Conservation (phyloP, 2,888 invertebrate genomes). For the Ichneumoninae sp. region DNA sequence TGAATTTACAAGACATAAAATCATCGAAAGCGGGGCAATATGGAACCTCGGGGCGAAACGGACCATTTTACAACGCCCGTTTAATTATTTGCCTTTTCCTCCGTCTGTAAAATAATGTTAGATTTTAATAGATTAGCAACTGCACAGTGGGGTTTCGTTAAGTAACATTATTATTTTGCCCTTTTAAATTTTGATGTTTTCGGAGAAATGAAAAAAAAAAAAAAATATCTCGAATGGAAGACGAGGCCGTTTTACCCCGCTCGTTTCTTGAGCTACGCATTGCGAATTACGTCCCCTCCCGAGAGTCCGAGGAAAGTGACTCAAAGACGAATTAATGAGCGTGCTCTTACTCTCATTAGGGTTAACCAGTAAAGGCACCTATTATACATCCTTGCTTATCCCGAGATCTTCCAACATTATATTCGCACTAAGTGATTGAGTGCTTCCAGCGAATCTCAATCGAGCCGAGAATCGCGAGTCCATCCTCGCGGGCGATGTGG, state of each 20-base stretch:
- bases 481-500: neutral
- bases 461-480: neutral
- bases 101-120: too few species aligned
- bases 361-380: slow-evolving; percentile 36
- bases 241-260: neutral
- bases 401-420: slow-evolving; percentile 8
- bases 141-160: too few species aligned
- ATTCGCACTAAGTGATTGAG: slow-evolving; percentile 34
- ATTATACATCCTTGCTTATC: slow-evolving; percentile 25
- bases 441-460: slow-evolving; percentile 31
- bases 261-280: neutral
- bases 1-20: slow-evolving; percentile 6
- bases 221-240: too few species aligned
- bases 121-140: neutral
- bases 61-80: neutral
- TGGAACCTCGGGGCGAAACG: neutral
- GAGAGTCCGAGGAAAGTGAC: slow-evolving; percentile 18
- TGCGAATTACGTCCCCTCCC: slow-evolving; percentile 23
- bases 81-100: too few species aligned
- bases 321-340: slow-evolving; percentile 48
- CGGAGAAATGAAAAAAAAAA: too few species aligned
- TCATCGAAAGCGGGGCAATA: neutral
- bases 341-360: slow-evolving; percentile 52
- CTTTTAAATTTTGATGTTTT: too few species aligned
- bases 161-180: too few species aligned